Evolutionary conservation across 2,113 vertebrate species (phyloP).

Genomic region (Amazona guildingii): DNA sequence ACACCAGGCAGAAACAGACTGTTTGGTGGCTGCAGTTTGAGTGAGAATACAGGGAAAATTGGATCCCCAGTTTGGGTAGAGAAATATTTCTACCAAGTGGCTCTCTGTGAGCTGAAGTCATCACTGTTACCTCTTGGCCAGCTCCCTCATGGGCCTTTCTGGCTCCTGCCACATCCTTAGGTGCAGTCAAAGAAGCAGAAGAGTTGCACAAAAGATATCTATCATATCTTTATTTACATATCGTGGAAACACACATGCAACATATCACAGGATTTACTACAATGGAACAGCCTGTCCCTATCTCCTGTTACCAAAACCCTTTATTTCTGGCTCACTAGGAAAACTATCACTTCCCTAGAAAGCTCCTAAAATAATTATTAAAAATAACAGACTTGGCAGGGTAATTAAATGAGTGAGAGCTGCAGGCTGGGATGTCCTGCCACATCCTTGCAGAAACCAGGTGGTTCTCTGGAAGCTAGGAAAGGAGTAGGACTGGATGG

Average conservation of each 20-base stretch:
- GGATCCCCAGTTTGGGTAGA: neutral
- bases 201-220: conserved; percentile 14
- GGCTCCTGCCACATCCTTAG: neutral
- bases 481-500: neutral
- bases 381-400: conserved; percentile 18
- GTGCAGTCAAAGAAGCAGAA: neutral
- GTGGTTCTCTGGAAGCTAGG: neutral
- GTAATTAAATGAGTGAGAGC: conserved; percentile 15
- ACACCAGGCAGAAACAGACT: neutral
- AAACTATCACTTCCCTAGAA: conserved; percentile 44
- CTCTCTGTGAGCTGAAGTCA: neutral
- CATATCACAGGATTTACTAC: conserved; percentile 40
- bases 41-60: neutral
- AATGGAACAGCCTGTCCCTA: neutral
- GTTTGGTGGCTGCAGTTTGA: neutral
- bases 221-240: conserved; percentile 76
- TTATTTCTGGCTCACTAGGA: conserved; percentile 12
- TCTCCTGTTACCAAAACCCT: conserved; percentile 1
- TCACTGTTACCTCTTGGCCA: neutral
- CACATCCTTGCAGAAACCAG: neutral
- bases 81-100: neutral
- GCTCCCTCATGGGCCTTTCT: neutral
- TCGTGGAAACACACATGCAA: conserved; percentile 65
- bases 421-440: neutral
- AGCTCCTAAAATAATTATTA: conserved; percentile 48